A percentile compares a stretch with the other conserved stretches of the same genome.
Conservation (phyloP, 1,140 invertebrate species). For the Cydia fagiglandana region DNA sequence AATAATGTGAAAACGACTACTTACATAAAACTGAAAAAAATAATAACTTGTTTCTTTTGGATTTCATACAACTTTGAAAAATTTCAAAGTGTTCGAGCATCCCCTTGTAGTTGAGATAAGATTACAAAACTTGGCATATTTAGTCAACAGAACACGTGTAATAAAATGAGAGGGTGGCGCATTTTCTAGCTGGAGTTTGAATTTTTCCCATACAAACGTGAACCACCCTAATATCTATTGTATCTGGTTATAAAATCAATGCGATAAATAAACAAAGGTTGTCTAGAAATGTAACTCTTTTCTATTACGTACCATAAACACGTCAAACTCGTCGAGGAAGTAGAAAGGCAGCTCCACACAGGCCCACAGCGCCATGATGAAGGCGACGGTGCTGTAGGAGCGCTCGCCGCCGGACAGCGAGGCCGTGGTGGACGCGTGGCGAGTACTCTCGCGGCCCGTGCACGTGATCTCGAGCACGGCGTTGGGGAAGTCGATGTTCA, state of each 20-base stretch:
- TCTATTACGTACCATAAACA: neutral
- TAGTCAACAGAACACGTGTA: no score
- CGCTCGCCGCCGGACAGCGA: constrained; percentile 96
- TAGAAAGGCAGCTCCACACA: constrained; percentile 94
- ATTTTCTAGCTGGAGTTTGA: no score
- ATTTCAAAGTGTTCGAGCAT: no score
- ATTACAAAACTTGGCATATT: no score
- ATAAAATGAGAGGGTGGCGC: no score
- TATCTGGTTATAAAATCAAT: neutral
- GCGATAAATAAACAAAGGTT: neutral
- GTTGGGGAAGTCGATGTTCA: constrained; percentile 82
- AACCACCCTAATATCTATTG: no score
- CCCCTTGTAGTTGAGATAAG: no score
- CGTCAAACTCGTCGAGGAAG: constrained; percentile 90
- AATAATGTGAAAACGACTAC: no score
- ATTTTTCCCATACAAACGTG: no score
- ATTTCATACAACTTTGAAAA: no score
- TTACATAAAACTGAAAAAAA: no score
- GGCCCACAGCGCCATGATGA: constrained; percentile 96
- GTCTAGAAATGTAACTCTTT: neutral
- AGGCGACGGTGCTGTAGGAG: constrained; percentile 96
- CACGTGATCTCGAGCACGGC: constrained; percentile 82
- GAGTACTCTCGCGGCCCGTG: constrained; percentile 76
- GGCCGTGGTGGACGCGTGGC: constrained; percentile 76
- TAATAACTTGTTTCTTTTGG: no score